Evolutionary conservation across 1,140 invertebrate species (phyloP).

Genomic region (Caerostris darwini): DNA sequence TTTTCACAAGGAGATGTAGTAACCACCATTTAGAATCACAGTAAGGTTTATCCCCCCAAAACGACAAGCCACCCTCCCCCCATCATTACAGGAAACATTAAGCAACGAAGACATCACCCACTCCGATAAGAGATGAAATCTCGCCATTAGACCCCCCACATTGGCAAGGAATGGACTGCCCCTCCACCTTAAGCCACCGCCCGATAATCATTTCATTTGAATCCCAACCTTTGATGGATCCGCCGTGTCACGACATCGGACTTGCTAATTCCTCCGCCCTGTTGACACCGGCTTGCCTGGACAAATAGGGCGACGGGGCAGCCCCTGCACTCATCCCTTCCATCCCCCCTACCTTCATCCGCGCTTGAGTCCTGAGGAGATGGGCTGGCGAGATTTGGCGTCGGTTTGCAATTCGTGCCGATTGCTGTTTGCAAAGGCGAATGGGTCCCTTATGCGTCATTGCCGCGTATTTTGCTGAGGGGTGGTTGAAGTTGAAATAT

Average conservation of each 20-base stretch:
- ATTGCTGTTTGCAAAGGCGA: background rate
- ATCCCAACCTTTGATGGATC: slow-evolving; percentile 26
- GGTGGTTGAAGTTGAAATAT: background rate
- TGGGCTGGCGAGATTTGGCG: background rate
- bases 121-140: background rate
- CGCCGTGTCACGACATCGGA: slow-evolving; percentile 43
- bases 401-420: background rate
- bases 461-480: background rate
- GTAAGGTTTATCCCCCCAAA: too few relatives aligned
- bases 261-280: slow-evolving; percentile 47
- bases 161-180: background rate
- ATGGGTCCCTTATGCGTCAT: slow-evolving; percentile 1
- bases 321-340: background rate
- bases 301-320: background rate
- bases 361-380: too few relatives aligned
- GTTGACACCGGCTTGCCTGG: background rate
- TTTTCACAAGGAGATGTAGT: too few relatives aligned
- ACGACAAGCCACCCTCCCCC: background rate
- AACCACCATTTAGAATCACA: too few relatives aligned
- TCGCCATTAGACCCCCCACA: background rate
- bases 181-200: background rate
- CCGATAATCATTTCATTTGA: slow-evolving; percentile 48
- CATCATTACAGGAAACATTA: background rate
- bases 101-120: background rate
- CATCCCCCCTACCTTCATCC: background rate